Conservation (phyloP, 2,113 vertebrate genomes). For the Pteropus alecto region DNA sequence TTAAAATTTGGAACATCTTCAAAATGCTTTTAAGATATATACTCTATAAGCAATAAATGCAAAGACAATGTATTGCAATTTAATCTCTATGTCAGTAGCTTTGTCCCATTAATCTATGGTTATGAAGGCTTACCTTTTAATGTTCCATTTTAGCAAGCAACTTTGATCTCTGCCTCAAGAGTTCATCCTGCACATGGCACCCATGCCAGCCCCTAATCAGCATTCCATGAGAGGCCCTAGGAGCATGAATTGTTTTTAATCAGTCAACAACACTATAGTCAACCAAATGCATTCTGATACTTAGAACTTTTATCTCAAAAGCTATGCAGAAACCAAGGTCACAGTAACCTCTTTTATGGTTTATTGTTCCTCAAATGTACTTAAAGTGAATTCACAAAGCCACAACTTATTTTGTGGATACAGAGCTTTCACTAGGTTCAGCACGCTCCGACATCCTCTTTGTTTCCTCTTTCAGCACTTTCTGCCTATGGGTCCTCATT, state of each 20-base stretch:
- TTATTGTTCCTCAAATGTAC: conserved; percentile 64
- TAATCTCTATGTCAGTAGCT: conserved; percentile 62
- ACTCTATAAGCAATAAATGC: conserved; percentile 64
- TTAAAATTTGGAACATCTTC: conserved; percentile 58
- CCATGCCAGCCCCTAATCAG: conserved; percentile 46
- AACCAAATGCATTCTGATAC: conserved; percentile 59
- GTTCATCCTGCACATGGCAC: not conserved
- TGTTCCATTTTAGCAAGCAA: conserved; percentile 49
- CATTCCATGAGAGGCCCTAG: conserved; percentile 38
- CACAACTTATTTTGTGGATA: conserved; percentile 46
- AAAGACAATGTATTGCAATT: conserved; percentile 65
- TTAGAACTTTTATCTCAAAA: conserved; percentile 76
- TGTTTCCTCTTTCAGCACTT: conserved; percentile 65
- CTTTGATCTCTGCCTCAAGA: conserved; percentile 45
- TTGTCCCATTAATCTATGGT: not conserved
- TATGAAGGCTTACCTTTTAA: conserved; percentile 62
- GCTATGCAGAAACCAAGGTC: conserved; percentile 69
- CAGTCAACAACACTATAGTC: conserved; percentile 69
- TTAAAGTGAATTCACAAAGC: conserved; percentile 64
- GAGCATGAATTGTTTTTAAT: conserved; percentile 67
- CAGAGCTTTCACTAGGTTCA: conserved; percentile 45
- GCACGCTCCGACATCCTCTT: not conserved
- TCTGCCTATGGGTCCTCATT: conserved; percentile 25
- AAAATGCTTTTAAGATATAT: conserved; percentile 69
- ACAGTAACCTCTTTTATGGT: conserved; percentile 40